Percentiles rank a stretch among this genome's conserved stretches.
Conservation (phyloP, 2,888 invertebrate genomes). For the Tachina lurida region DNA sequence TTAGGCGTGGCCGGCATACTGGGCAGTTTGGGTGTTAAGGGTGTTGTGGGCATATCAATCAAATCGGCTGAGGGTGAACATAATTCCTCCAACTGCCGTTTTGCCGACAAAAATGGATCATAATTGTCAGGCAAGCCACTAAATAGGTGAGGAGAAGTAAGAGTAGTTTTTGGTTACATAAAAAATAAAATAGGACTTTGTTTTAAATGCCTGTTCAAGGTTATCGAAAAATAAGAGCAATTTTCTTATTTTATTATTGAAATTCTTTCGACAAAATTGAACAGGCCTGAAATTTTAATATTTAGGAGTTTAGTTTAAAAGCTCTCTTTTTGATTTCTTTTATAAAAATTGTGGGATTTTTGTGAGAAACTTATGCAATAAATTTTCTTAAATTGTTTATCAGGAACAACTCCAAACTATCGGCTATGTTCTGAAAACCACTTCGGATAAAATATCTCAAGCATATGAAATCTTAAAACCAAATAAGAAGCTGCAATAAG, state of each 20-base stretch:
- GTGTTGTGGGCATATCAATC: conserved; percentile 73
- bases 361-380: neutral
- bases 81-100: conserved; percentile 91
- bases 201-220: neutral
- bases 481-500: too few relatives aligned
- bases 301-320: neutral
- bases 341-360: neutral
- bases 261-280: too few relatives aligned
- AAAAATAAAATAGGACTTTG: neutral
- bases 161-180: neutral
- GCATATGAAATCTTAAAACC: too few relatives aligned
- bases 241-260: too few relatives aligned
- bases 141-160: conserved; percentile 4
- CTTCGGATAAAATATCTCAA: too few relatives aligned
- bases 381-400: too few relatives aligned
- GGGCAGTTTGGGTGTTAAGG: conserved; percentile 69
- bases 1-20: conserved; percentile 60
- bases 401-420: too few relatives aligned
- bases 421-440: too few relatives aligned
- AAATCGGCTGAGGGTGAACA: conserved; percentile 86
- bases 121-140: conserved; percentile 83
- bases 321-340: neutral
- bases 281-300: too few relatives aligned
- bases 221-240: too few relatives aligned
- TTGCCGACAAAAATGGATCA: conserved; percentile 91